Conservation (phyloP, 2,888 invertebrate species). For the Stenodera caucasica region DNA sequence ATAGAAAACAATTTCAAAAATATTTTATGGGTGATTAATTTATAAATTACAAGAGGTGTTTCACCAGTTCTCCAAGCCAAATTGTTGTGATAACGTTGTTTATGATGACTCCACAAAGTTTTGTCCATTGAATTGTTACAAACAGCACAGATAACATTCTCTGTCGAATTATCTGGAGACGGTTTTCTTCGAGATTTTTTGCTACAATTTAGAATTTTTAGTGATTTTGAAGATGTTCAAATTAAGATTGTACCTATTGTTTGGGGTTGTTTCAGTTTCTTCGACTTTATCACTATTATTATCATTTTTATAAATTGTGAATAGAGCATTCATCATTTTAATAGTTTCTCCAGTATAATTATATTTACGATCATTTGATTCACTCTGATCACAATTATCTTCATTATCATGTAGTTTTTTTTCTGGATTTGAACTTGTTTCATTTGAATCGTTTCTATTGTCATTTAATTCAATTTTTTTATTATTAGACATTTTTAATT, state of each 20-base stretch:
- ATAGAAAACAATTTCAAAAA: no score
- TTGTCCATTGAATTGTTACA: conserved; percentile 55
- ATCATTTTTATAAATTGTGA: conserved; percentile 21
- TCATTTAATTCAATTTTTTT: not conserved
- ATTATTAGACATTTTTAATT: conserved; percentile 7
- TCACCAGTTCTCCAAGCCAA: conserved; percentile 62
- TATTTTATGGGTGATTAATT: no score
- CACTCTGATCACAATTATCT: not conserved
- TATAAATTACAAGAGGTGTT: conserved; percentile 59
- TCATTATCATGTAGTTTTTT: not conserved
- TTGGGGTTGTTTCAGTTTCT: conserved; percentile 7
- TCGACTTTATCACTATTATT: conserved; percentile 8
- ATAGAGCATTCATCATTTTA: conserved; percentile 35
- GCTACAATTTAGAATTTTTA: conserved; percentile 12
- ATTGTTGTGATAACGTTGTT: conserved; percentile 60
- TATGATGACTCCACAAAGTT: conserved; percentile 58
- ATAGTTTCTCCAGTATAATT: conserved; percentile 33
- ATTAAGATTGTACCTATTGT: conserved; percentile 8
- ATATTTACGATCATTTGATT: conserved; percentile 26
- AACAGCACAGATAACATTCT: conserved; percentile 53
- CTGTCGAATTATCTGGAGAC: not conserved
- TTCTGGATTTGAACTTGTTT: not conserved
- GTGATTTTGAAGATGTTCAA: no score
- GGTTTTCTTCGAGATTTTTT: conserved; percentile 8
- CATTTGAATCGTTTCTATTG: no score